phyloP scores from a whole-genome alignment of 1,140 invertebrate species.

The Frieseomelitta varia region DNA sequence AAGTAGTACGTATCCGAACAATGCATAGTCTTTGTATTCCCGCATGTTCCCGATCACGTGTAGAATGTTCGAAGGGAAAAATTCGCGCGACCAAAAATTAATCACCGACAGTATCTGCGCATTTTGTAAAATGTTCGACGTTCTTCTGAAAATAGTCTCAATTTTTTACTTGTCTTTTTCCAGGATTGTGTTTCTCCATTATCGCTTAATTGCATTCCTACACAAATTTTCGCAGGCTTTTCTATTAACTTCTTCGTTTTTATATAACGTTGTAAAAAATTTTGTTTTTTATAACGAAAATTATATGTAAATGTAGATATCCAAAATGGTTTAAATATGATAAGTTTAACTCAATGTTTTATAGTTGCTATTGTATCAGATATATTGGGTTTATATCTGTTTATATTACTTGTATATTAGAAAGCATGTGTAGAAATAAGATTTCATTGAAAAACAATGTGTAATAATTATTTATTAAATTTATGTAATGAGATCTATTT shows the following conservation, averaged over 20 bases:
- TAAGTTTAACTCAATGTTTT: background rate
- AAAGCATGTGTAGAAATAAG: background rate
- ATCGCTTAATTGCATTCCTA: background rate
- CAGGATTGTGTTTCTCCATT: background rate
- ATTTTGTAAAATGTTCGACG: slow-evolving; percentile 23
- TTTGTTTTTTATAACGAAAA: too few species aligned
- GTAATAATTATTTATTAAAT: background rate
- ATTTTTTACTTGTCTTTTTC: background rate
- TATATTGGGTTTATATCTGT: background rate
- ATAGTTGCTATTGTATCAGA: background rate
- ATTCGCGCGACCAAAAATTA: background rate
- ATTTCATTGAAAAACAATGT: background rate
- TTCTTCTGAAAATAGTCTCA: slow-evolving; percentile 11
- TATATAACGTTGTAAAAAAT: background rate
- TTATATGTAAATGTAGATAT: background rate
- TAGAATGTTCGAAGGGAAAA: background rate
- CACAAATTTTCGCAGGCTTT: background rate
- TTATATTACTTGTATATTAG: background rate
- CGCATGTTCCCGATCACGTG: background rate
- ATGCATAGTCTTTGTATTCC: background rate
- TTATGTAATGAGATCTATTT: background rate
- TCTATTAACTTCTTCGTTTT: background rate
- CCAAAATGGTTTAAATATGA: background rate
- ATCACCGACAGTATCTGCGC: background rate
- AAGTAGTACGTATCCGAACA: slow-evolving; percentile 47